A percentile compares a stretch with the other conserved stretches of the same genome.
Evolutionary conservation across 2,113 vertebrate genomes (phyloP).

Genomic region (Nymphicus hollandicus): DNA sequence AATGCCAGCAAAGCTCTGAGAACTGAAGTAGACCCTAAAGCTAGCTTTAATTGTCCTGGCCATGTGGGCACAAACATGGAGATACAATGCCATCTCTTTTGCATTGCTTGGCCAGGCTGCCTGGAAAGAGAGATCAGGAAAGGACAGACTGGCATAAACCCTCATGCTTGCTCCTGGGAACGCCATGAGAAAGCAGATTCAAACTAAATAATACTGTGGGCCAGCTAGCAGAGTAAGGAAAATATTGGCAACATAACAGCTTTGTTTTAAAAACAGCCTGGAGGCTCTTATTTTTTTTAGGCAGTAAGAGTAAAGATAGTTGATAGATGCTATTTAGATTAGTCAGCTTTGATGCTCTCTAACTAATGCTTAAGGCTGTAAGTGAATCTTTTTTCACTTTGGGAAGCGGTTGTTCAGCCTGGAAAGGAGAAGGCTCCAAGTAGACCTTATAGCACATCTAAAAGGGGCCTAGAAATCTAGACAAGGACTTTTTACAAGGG

Average conservation of each 20-base stretch:
- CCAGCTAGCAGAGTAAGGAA: neutral
- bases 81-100: neutral
- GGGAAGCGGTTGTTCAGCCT: neutral
- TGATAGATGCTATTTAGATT: neutral
- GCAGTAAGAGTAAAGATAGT: neutral
- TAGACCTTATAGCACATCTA: neutral
- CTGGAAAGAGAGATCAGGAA: constrained; percentile 22
- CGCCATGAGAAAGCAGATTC: neutral
- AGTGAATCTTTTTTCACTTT: neutral
- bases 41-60: constrained; percentile 1
- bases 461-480: neutral
- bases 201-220: neutral
- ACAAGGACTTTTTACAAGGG: neutral
- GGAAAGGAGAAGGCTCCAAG: neutral
- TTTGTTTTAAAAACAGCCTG: neutral
- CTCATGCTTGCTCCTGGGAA: neutral
- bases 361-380: neutral
- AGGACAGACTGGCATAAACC: neutral
- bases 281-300: constrained; percentile 3
- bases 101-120: constrained; percentile 7
- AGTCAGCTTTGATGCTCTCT: neutral
- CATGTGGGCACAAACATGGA: neutral
- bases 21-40: neutral
- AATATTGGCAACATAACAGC: constrained; percentile 26
- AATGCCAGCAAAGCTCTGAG: too few species aligned